Conservation (phyloP, 2,113 vertebrate species). For the Phoxinus phoxinus region DNA sequence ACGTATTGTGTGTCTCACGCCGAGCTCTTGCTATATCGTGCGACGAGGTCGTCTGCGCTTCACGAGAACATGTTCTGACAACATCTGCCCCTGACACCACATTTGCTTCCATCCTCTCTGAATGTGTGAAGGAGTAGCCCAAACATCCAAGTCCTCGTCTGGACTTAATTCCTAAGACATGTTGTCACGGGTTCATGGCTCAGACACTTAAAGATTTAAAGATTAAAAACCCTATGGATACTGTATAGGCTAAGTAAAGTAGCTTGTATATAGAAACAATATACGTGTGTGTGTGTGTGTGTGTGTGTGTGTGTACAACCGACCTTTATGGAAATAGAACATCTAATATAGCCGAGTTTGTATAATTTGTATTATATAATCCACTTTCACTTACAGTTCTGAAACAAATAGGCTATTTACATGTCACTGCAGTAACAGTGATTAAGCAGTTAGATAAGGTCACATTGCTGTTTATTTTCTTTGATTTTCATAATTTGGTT, state of each 20-base stretch:
- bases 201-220: not conserved
- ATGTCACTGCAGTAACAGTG: not conserved
- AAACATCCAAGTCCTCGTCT: conserved; percentile 43
- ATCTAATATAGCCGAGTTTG: not conserved
- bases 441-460: not conserved
- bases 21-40: conserved; percentile 32
- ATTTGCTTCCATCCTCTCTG: conserved; percentile 18
- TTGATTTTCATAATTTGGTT: not conserved
- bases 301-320: not conserved
- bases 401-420: not conserved
- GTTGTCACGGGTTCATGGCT: not conserved
- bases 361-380: not conserved
- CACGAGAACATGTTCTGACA: conserved; percentile 27
- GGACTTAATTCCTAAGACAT: conserved; percentile 22
- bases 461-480: not conserved
- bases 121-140: conserved; percentile 22
- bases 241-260: not conserved
- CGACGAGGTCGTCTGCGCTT: conserved; percentile 8
- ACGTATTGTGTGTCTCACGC: conserved; percentile 10
- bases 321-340: no score
- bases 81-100: conserved; percentile 12
- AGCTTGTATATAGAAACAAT: not conserved
- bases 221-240: not conserved
- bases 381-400: not conserved
- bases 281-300: not conserved